Evolutionary conservation across 2,797 vertebrate genomes (phyloP), one percentile per base, ranked within the genome.

Genomic region (Danio choprae): DNA sequence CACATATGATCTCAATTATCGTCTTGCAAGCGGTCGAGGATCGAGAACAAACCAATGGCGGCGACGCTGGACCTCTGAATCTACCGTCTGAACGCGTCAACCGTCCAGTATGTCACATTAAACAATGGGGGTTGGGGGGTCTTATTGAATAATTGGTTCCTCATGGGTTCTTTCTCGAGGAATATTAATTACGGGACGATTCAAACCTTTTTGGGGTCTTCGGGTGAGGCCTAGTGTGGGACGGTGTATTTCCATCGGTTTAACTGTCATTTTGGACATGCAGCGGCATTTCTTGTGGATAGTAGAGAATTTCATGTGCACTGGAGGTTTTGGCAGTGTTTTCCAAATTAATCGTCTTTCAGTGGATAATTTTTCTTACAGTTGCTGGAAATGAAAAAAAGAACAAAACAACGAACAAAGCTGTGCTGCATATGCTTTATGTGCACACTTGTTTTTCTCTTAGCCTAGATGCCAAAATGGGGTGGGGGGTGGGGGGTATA

Each of bases 1-100:
- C 86, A 93, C 96, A 96, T 95, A 95, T 96, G 95, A 96, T 95
- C 94, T 92, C 95, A 96, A 97, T 97, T 97, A 97, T 91, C 88
- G 79, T 55, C 60, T 69, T 50, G 69, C 74, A 67, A 29, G 68
- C 56, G 36, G 73, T 58, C 20, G 38, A 59, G 65, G 60, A 68
- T 64, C 41, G 60, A 75, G 78, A 82, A 38, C 86, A 80, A 69
- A 29, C 80, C 76, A 29, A 69, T 43, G 53, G 76, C 18, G 73
- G 58, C 0, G 88, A 92, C 91, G 89, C 90, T 85, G 90, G 86
- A 87, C 91, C 92, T 81, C 90, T 79, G 0, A 36, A 86, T 59
- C n/a, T 72, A 62, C 10, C 43, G 41, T 18, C 55, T n/a, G 51
- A 43, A 60, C 12, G 41, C 41, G 22, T 68, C 43, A 67, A 38